A percentile compares a stretch with the other conserved stretches of the same genome.
phyloP scores from a whole-genome alignment of 1,140 invertebrate species.

The Pollicipes pollicipes region DNA sequence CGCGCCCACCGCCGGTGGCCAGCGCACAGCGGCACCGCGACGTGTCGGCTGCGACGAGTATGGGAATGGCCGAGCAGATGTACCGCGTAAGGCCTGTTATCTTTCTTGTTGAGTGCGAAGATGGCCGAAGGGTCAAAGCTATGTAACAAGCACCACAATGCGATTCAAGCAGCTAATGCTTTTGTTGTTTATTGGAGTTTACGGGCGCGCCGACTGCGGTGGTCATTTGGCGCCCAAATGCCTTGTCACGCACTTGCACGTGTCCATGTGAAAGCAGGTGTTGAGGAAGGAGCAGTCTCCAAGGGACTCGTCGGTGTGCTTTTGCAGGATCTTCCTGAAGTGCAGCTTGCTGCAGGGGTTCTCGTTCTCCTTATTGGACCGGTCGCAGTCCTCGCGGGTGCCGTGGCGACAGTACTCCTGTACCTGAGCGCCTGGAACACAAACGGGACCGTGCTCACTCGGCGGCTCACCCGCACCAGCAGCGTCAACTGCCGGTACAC shows the following conservation, averaged over 20 bases:
- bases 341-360: slow-evolving; percentile 71
- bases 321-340: slow-evolving; percentile 93
- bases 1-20: too few relatives aligned
- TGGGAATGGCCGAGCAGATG: too few relatives aligned
- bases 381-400: slow-evolving; percentile 73
- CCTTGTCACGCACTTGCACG: slow-evolving; percentile 54
- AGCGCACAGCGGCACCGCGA: too few relatives aligned
- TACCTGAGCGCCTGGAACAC: slow-evolving; percentile 51
- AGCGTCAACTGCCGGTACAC: too few relatives aligned
- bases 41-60: too few relatives aligned
- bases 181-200: too few relatives aligned
- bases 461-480: not conserved
- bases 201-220: too few relatives aligned
- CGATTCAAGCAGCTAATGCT: too few relatives aligned
- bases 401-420: slow-evolving; percentile 88
- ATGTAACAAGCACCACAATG: too few relatives aligned
- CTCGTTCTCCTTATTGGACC: slow-evolving; percentile 33
- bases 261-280: slow-evolving; percentile 98
- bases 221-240: not conserved
- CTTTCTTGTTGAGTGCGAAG: too few relatives aligned
- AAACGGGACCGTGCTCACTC: not conserved
- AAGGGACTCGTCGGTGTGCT: slow-evolving; percentile 85
- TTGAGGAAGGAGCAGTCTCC: slow-evolving; percentile 96
- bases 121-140: too few relatives aligned
- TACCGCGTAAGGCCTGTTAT: too few relatives aligned